Evolutionary conservation across 2,113 vertebrate genomes (phyloP).

Genomic region (Sardina pilchardus): DNA sequence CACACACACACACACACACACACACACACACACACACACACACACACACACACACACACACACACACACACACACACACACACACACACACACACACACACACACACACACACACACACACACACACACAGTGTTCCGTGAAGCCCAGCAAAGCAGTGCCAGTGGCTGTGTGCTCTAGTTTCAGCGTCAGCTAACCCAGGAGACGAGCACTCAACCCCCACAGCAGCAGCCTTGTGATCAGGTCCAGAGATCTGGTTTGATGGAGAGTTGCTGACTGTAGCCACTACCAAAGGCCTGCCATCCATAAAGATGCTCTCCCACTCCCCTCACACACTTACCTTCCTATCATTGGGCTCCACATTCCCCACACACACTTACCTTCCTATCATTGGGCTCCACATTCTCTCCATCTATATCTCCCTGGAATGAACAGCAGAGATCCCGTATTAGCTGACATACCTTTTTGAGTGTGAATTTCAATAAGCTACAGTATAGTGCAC

Average conservation of each 20-base stretch:
- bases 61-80: slow-evolving; percentile 23
- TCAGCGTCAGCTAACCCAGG: background rate
- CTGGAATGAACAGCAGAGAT: slow-evolving; percentile 62
- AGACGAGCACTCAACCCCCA: background rate
- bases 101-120: slow-evolving; percentile 3
- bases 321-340: slow-evolving; percentile 73
- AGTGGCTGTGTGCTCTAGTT: background rate
- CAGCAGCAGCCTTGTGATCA: background rate
- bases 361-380: no score
- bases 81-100: slow-evolving; percentile 19
- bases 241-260: background rate
- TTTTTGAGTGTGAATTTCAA: background rate
- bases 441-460: background rate
- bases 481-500: background rate
- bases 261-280: background rate
- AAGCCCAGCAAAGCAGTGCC: background rate
- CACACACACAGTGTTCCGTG: background rate
- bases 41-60: slow-evolving; percentile 5
- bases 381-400: slow-evolving; percentile 87
- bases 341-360: slow-evolving; percentile 86
- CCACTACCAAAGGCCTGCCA: background rate
- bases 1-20: background rate
- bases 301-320: background rate
- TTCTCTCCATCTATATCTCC: slow-evolving; percentile 87
- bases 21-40: slow-evolving; percentile 9